phyloP scores from a whole-genome alignment of 1,140 invertebrate species.

The Coelopa frigida region DNA sequence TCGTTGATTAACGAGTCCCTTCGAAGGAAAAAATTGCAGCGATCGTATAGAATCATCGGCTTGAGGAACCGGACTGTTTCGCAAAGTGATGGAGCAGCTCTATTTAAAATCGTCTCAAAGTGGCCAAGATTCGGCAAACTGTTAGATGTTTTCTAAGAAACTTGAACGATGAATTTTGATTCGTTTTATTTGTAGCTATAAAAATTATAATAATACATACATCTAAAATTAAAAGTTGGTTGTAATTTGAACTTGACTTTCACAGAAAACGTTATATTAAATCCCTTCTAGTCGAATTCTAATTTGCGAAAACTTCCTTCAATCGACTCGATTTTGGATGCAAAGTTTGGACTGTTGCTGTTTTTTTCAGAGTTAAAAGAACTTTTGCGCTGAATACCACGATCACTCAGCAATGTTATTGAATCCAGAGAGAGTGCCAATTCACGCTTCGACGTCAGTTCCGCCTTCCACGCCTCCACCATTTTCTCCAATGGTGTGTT shows the following conservation, averaged over 20 bases:
- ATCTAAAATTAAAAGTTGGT: constrained; percentile 1
- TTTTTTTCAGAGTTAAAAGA: constrained; percentile 46
- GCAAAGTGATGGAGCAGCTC: constrained; percentile 11
- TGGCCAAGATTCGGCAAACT: constrained; percentile 19
- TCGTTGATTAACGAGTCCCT: constrained; percentile 32
- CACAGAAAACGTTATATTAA: constrained; percentile 1
- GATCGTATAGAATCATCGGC: constrained; percentile 18
- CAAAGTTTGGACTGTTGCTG: constrained; percentile 31
- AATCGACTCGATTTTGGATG: constrained; percentile 45
- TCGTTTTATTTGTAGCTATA: neutral
- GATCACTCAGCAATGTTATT: constrained; percentile 55
- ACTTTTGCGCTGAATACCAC: constrained; percentile 48
- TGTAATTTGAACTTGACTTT: neutral
- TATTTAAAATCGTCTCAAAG: constrained; percentile 17
- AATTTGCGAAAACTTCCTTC: constrained; percentile 64
- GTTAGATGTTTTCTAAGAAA: neutral
- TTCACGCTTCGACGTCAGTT: constrained; percentile 55
- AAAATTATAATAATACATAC: neutral
- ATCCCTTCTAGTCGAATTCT: constrained; percentile 54
- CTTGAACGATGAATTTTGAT: neutral
- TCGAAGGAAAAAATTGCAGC: constrained; percentile 19
- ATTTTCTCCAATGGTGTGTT: constrained; percentile 64
- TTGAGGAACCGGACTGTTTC: constrained; percentile 15
- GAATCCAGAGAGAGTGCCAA: constrained; percentile 59
- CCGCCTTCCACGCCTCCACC: constrained; percentile 62